These are phyloP conservation scores for Harpagifer antarcticus DNA, from an alignment of 2,797 vertebrate species.

Conservation along the genomic window DNA sequence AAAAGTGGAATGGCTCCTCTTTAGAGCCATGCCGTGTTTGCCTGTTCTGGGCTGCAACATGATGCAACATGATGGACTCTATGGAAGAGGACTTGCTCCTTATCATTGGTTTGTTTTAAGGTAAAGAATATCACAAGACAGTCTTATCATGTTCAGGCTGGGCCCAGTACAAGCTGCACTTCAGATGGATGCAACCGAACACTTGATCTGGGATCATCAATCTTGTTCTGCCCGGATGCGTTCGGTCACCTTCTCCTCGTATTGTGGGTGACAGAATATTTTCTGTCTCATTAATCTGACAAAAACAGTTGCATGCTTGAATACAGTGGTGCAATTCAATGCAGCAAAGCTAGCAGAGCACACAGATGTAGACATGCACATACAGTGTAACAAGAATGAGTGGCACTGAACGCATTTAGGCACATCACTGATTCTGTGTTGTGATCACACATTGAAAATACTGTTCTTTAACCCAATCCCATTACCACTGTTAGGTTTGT, in stretches of 20 bases:
- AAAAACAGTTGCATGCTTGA: not conserved
- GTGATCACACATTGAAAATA: not conserved
- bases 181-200: constrained; percentile 31
- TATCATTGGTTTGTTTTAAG: no score
- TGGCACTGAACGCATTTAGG: not conserved
- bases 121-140: constrained; percentile 24
- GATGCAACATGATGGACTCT: no score
- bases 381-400: not conserved
- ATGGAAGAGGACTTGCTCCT: no score
- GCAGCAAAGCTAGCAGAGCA: not conserved
- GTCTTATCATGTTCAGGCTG: constrained; percentile 18
- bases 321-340: not conserved
- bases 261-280: constrained; percentile 22
- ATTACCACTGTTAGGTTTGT: not conserved
- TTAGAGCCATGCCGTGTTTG: no score
- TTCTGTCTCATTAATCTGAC: constrained; percentile 26
- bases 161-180: constrained; percentile 11
- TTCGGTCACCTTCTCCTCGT: constrained; percentile 25
- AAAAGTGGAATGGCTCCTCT: no score
- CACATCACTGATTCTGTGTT: constrained; percentile 5
- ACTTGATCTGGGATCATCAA: constrained; percentile 35
- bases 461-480: not conserved
- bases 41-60: no score
- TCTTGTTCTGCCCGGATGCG: constrained; percentile 33
- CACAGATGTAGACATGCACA: not conserved